phyloP scores from a whole-genome alignment of 2,888 invertebrate species.

The Callimorpha dominula region DNA sequence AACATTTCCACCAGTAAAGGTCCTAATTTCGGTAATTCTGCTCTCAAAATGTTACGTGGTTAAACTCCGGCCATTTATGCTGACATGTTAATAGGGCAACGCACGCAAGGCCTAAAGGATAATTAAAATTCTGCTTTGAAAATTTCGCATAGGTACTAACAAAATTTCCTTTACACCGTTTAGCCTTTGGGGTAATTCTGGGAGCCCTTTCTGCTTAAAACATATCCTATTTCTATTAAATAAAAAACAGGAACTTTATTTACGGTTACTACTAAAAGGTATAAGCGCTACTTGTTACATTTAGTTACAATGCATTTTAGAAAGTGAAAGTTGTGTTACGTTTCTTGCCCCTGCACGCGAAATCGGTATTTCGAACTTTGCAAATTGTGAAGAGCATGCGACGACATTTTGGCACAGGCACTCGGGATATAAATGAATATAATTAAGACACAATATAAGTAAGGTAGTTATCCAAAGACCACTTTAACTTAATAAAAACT shows the following conservation, averaged over 20 bases:
- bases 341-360: not conserved
- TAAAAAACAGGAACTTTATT: not conserved
- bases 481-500: too few species aligned
- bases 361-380: not conserved
- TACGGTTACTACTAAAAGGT: not conserved
- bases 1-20: not conserved
- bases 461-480: too few species aligned
- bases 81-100: conserved; percentile 3
- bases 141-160: conserved; percentile 1
- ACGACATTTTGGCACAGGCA: not conserved
- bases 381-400: not conserved
- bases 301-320: not conserved
- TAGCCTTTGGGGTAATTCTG: not conserved
- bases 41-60: not conserved
- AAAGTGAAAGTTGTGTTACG: not conserved
- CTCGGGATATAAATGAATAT: too few species aligned
- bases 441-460: too few species aligned
- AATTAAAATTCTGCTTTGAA: not conserved
- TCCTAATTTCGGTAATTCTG: not conserved
- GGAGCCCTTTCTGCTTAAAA: not conserved
- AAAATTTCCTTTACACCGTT: not conserved
- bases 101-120: not conserved
- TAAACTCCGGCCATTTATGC: conserved; percentile 1
- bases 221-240: not conserved
- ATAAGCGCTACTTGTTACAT: not conserved